Percentiles rank a stretch among this genome's conserved stretches.
Conservation (phyloP, 2,888 invertebrate species). For the Cheilosia variabilis region DNA sequence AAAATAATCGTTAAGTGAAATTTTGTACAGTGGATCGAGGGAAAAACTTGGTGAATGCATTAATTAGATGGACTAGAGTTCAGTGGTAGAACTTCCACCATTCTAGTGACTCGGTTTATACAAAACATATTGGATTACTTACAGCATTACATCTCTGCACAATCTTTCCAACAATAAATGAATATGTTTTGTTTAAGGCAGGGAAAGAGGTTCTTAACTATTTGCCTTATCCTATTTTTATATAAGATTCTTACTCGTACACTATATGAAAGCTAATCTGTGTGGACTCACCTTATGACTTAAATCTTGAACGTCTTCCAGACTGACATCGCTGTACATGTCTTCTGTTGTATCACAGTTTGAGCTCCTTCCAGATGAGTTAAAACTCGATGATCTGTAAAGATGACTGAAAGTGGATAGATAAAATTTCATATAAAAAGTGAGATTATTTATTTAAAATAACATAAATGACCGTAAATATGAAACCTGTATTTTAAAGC, state of each 20-base stretch:
- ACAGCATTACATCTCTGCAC: no score
- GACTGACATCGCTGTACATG: slow-evolving; percentile 96
- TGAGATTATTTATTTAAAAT: neutral
- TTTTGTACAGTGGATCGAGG: slow-evolving; percentile 3
- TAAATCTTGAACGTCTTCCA: slow-evolving; percentile 96
- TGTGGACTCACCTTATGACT: slow-evolving; percentile 91
- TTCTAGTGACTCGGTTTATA: no score
- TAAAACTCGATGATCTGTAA: slow-evolving; percentile 96
- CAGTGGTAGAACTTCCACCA: no score
- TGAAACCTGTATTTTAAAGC: no score
- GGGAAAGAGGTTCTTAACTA: no score
- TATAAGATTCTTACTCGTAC: neutral
- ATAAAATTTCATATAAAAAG: slow-evolving; percentile 38
- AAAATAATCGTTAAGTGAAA: slow-evolving; percentile 38
- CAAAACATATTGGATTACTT: no score
- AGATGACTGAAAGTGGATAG: slow-evolving; percentile 89
- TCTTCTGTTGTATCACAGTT: slow-evolving; percentile 97
- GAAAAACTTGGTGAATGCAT: neutral
- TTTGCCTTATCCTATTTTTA: no score
- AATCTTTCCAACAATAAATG: no score
- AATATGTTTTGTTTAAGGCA: no score
- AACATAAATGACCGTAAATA: no score
- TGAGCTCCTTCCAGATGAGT: slow-evolving; percentile 95
- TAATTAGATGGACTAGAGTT: no score
- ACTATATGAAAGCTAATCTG: neutral